These are phyloP conservation scores for Hemibagrus guttatus DNA, from an alignment of 2,797 vertebrate genomes.

Conservation along the genomic window DNA sequence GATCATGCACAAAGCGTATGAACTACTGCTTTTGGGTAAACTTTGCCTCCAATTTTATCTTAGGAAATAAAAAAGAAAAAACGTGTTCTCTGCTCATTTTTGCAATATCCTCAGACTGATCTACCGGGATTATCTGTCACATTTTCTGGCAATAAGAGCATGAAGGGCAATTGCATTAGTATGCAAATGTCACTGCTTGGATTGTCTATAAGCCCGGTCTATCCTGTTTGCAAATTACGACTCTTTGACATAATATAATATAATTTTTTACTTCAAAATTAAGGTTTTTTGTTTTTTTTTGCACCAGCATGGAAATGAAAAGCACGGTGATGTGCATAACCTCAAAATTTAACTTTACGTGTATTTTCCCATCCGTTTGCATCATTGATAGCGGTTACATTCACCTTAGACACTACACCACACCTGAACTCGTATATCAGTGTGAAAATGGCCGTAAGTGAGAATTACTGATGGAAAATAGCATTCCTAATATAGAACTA, in stretches of 20 bases:
- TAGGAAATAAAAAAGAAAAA: background rate
- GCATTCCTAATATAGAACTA: slow-evolving; percentile 44
- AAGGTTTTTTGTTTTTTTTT: background rate
- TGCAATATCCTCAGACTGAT: slow-evolving; percentile 25
- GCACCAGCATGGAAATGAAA: slow-evolving; percentile 13
- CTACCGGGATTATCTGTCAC: slow-evolving; percentile 31
- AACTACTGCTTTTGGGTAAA: background rate
- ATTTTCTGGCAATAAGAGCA: slow-evolving; percentile 35
- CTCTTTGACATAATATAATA: background rate
- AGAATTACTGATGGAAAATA: slow-evolving; percentile 46
- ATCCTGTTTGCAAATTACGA: slow-evolving; percentile 12
- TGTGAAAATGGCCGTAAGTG: slow-evolving; percentile 23
- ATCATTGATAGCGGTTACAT: slow-evolving; percentile 18
- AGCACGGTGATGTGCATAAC: slow-evolving; percentile 2
- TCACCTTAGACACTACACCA: slow-evolving; percentile 7
- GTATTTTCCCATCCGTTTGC: background rate
- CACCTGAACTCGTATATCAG: slow-evolving; percentile 7
- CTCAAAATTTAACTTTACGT: background rate
- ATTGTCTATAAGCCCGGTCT: background rate
- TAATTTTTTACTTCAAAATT: background rate
- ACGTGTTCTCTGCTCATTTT: slow-evolving; percentile 9
- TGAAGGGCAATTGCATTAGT: slow-evolving; percentile 29
- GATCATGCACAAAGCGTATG: background rate
- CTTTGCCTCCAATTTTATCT: background rate
- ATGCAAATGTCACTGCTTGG: slow-evolving; percentile 31